Evolutionary conservation across 2,888 invertebrate genomes (phyloP), one percentile per base, ranked within the genome.

Genomic region (Papilio protenor): DNA sequence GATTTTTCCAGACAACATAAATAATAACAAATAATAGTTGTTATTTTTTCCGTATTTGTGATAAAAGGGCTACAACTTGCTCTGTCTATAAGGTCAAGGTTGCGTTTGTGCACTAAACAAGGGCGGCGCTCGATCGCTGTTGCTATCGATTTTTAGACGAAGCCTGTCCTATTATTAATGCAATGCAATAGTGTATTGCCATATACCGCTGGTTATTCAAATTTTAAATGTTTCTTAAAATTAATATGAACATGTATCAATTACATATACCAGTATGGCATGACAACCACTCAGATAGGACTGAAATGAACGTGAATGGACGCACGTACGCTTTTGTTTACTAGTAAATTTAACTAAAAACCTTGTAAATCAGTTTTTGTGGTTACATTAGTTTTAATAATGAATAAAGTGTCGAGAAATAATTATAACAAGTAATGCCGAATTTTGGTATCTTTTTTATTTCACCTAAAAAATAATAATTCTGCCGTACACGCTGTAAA

Each of bases 281-380:
- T 23, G 23, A 49, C 45, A 74, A n/a, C 6, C 21, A 23, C 59
- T 14, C 21, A 23, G 33, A 73, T 59, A 45, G 59, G 8, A 8
- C 23, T 64, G 27, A 74, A 45, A 45, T 27, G 11, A 61, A 64
- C 74, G 64, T 64, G 49, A 64, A 23, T 61, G 47, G 23, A 74
- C 49, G 61, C 64, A 74, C 74, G 64, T 64, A 64, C 64, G 64
- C 74, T 45, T 47, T 16, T 10, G n/a, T 66, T 10, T 66, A 11
- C 40, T 40, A 45, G 66, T 16, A 16, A 27, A 2, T 59, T 27
- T 23, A 23, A 11, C 16, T 40, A 18, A 66, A 18, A 14, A n/a
- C 18, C n/a, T 66, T 40, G 40, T 64, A 33, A 27, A 18, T 2
- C n/a, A 40, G 33, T 64, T 11, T 45, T 45, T 69, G 12, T 12